A percentile compares a stretch with the other conserved stretches of the same genome.
Evolutionary conservation across 2,113 vertebrate species (phyloP).

Genomic region (Triplophysa dalaica): DNA sequence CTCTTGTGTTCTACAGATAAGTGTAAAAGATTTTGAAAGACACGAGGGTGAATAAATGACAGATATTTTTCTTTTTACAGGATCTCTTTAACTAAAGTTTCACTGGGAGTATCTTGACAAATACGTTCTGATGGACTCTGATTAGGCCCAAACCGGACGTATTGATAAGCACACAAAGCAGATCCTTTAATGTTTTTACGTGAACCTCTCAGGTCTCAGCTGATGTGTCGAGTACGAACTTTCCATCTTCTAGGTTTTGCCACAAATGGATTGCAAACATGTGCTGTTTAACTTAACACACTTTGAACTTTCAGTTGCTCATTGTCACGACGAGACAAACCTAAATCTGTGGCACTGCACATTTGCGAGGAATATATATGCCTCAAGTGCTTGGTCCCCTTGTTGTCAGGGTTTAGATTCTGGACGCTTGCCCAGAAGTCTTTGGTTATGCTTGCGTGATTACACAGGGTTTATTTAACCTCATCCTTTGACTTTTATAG

Average conservation of each 20-base stretch:
- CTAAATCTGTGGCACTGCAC: conserved; percentile 9
- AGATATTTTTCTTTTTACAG: no score
- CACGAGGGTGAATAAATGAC: no score
- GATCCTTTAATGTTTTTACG: neutral
- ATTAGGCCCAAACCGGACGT: neutral
- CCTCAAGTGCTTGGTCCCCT: conserved; percentile 45
- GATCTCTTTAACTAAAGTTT: neutral
- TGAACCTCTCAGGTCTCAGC: neutral
- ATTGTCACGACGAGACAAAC: neutral
- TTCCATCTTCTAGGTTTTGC: no score
- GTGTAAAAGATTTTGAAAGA: no score
- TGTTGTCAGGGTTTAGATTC: conserved; percentile 46
- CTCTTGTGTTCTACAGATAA: no score
- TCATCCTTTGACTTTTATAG: conserved; percentile 27
- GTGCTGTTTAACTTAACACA: neutral
- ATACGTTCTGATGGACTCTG: conserved; percentile 15
- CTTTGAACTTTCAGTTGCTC: neutral
- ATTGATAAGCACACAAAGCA: neutral
- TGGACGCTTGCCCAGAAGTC: conserved; percentile 43
- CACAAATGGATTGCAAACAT: neutral
- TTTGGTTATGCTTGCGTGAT: conserved; percentile 44
- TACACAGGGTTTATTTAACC: conserved; percentile 35
- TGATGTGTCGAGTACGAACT: no score
- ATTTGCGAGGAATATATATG: conserved; percentile 17
- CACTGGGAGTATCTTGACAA: neutral